Conservation (phyloP, 2,113 vertebrate species). For the Saccopteryx leptura region DNA sequence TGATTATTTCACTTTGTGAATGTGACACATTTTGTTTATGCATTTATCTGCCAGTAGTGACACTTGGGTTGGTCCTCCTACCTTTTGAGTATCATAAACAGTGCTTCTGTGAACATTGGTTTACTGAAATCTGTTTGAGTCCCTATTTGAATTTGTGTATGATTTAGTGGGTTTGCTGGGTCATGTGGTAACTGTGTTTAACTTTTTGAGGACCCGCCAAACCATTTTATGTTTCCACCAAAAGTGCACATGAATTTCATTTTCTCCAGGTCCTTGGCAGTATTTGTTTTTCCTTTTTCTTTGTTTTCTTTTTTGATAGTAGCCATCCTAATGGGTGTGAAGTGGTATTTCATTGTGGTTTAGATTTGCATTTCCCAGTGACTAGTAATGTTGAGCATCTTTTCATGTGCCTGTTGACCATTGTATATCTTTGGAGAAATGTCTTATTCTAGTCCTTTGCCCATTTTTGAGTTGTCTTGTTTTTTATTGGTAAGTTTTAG, state of each 20-base stretch:
- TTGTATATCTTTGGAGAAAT: not conserved
- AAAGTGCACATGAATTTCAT: not conserved
- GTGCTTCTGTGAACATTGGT: not conserved
- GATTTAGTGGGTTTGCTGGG: not conserved
- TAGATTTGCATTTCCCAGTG: not conserved
- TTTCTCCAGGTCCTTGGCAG: not conserved
- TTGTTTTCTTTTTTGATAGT: not conserved
- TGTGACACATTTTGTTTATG: not conserved
- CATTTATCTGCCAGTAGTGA: not conserved
- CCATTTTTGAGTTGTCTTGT: slow-evolving; percentile 45
- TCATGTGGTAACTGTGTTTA: not conserved
- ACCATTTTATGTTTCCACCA: not conserved
- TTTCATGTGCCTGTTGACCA: not conserved
- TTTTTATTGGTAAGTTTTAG: slow-evolving; percentile 21
- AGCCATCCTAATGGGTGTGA: not conserved
- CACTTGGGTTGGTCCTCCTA: not conserved
- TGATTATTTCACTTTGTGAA: not conserved
- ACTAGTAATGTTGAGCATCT: not conserved
- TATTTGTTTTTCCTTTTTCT: not conserved
- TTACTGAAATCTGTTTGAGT: not conserved
- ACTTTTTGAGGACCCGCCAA: not conserved
- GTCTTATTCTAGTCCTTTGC: not conserved
- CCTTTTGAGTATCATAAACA: not conserved
- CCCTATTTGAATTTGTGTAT: not conserved
- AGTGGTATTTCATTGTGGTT: slow-evolving; percentile 4